These are phyloP conservation scores for Hetaerina americana DNA, from an alignment of 1,140 invertebrate genomes.

Conservation along the genomic window DNA sequence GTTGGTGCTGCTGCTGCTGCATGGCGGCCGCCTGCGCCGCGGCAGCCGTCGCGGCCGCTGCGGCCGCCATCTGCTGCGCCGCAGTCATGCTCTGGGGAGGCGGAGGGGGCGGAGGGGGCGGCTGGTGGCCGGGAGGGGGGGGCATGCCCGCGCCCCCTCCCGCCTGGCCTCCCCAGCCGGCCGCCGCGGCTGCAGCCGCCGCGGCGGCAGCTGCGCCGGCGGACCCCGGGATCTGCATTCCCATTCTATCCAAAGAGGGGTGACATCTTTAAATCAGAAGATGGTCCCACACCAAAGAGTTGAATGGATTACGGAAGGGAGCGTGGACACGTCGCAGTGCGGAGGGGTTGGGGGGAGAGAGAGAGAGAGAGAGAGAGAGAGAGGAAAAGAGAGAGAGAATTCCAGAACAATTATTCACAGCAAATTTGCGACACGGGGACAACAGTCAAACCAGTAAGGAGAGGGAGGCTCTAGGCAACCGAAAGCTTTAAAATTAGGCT, in stretches of 20 bases:
- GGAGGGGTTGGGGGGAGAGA: too few relatives aligned
- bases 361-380: too few relatives aligned
- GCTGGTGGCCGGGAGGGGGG: not conserved
- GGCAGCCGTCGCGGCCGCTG: slow-evolving; percentile 15
- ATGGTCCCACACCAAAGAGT: too few relatives aligned
- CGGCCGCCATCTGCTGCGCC: slow-evolving; percentile 14
- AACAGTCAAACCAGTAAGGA: not conserved
- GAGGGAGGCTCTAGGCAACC: not conserved
- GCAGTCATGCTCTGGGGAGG: not conserved
- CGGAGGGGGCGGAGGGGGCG: not conserved
- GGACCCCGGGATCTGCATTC: slow-evolving; percentile 55
- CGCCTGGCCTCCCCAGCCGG: slow-evolving; percentile 13
- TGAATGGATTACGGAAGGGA: too few relatives aligned
- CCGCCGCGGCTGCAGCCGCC: slow-evolving; percentile 14
- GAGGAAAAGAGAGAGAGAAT: too few relatives aligned
- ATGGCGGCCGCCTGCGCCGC: slow-evolving; percentile 23
- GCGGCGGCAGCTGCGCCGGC: slow-evolving; percentile 39
- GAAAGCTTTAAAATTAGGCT: too few relatives aligned
- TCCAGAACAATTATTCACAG: too few relatives aligned
- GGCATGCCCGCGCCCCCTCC: slow-evolving; percentile 3
- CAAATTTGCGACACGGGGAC: not conserved
- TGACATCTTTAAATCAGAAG: not conserved
- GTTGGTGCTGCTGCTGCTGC: slow-evolving; percentile 8
- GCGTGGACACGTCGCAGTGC: too few relatives aligned
- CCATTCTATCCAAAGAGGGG: slow-evolving; percentile 40